Percentiles rank a stretch among this genome's conserved stretches.
Evolutionary conservation across 1,140 invertebrate genomes (phyloP).

Genomic region (Bactericera cockerelli): DNA sequence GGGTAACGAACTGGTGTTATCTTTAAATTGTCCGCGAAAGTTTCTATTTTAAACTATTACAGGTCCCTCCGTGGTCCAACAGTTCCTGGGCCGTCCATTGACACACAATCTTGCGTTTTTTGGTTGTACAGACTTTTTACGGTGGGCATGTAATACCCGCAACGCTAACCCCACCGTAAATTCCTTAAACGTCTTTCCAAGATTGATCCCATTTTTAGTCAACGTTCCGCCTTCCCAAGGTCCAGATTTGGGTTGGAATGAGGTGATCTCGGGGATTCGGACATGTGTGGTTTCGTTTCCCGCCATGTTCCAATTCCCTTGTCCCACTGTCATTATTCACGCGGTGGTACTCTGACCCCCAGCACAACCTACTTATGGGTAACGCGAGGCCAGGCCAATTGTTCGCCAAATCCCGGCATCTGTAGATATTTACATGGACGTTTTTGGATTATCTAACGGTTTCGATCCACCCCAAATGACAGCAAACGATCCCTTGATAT

Average conservation of each 20-base stretch:
- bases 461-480: conserved; percentile 92
- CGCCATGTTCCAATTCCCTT: conserved; percentile 60
- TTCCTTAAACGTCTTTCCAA: conserved; percentile 89
- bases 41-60: conserved; percentile 81
- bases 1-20: conserved; percentile 71
- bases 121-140: conserved; percentile 72
- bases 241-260: conserved; percentile 61
- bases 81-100: conserved; percentile 70
- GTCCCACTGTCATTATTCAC: conserved; percentile 80
- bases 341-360: conserved; percentile 85
- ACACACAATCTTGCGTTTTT: conserved; percentile 77
- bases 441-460: conserved; percentile 86
- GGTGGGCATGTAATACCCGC: conserved; percentile 80
- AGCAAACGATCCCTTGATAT: conserved; percentile 84
- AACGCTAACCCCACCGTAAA: conserved; percentile 58
- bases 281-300: conserved; percentile 75
- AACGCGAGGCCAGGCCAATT: conserved; percentile 87
- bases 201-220: conserved; percentile 89
- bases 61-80: conserved; percentile 56
- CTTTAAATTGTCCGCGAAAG: conserved; percentile 69
- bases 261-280: conserved; percentile 77
- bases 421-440: conserved; percentile 71
- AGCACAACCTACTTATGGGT: conserved; percentile 77
- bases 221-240: conserved; percentile 93
- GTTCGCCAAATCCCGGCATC: conserved; percentile 85